These are phyloP conservation scores for Sebastes fasciatus DNA, from an alignment of 2,113 vertebrate species.

Conservation along the genomic window DNA sequence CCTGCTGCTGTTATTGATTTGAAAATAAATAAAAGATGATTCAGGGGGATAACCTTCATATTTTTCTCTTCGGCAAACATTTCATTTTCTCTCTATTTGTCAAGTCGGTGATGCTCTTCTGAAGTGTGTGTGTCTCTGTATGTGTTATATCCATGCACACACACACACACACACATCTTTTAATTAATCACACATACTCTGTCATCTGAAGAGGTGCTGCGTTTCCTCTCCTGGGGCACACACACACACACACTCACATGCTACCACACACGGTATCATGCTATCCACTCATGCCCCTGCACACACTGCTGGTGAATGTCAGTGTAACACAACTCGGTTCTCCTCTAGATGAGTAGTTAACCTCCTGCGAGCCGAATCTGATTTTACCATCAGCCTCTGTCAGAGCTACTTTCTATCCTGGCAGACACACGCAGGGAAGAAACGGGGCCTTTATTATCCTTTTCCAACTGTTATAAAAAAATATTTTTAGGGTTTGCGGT, in stretches of 20 bases:
- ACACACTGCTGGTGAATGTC: constrained; percentile 59
- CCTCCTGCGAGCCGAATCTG: constrained; percentile 66
- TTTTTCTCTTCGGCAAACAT: constrained; percentile 44
- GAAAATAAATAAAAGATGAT: constrained; percentile 55
- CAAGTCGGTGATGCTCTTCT: not conserved
- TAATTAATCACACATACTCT: constrained; percentile 53
- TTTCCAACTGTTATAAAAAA: constrained; percentile 72
- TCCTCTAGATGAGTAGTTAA: constrained; percentile 63
- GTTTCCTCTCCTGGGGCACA: constrained; percentile 40
- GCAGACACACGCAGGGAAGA: constrained; percentile 34
- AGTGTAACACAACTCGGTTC: constrained; percentile 49
- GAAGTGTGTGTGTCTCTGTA: not conserved
- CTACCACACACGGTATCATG: constrained; percentile 24
- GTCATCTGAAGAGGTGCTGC: constrained; percentile 44
- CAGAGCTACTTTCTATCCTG: constrained; percentile 56
- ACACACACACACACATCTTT: constrained; percentile 11
- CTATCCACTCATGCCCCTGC: constrained; percentile 19
- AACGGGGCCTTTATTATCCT: constrained; percentile 60
- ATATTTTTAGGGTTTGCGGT: constrained; percentile 70
- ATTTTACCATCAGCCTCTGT: constrained; percentile 74
- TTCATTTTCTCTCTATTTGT: constrained; percentile 28
- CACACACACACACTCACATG: constrained; percentile 22
- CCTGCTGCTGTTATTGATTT: constrained; percentile 51
- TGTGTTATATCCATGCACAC: not conserved
- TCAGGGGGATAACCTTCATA: constrained; percentile 22